Evolutionary conservation across 2,113 vertebrate species (phyloP).

Genomic region (Hypomesus transpacificus): DNA sequence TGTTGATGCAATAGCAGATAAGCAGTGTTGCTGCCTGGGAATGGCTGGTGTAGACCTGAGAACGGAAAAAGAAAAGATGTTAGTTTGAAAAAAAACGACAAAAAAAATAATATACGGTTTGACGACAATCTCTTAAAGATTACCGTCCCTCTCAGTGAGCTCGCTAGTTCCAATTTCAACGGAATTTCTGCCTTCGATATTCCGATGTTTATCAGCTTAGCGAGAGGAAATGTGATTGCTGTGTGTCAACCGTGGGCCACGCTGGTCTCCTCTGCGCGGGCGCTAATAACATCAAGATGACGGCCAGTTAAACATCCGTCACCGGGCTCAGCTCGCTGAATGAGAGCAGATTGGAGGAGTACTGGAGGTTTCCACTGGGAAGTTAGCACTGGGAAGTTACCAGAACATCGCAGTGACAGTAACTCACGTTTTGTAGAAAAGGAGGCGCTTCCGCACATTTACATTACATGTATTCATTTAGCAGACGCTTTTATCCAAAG

Average conservation of each 20-base stretch:
- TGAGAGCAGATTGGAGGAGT: not conserved
- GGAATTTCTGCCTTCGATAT: slow-evolving; percentile 59
- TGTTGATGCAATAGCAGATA: slow-evolving; percentile 61
- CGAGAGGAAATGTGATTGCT: slow-evolving; percentile 52
- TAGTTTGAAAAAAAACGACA: slow-evolving; percentile 22
- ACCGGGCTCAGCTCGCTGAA: not conserved
- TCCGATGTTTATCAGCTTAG: slow-evolving; percentile 70
- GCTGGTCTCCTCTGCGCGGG: not conserved
- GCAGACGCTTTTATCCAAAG: no score
- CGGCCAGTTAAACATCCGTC: not conserved
- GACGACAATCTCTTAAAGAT: slow-evolving; percentile 65
- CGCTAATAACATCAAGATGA: slow-evolving; percentile 50
- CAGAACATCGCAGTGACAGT: not conserved
- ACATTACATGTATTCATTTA: no score
- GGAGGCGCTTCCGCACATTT: not conserved
- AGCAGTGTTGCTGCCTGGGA: slow-evolving; percentile 42
- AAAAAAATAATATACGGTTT: slow-evolving; percentile 48
- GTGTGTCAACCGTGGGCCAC: slow-evolving; percentile 24
- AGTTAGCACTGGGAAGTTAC: not conserved
- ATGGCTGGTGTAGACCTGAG: slow-evolving; percentile 50
- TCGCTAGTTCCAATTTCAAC: slow-evolving; percentile 63
- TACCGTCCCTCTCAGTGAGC: slow-evolving; percentile 57
- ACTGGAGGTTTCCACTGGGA: not conserved
- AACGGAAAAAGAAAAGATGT: slow-evolving; percentile 32
- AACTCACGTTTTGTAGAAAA: not conserved